Evolutionary conservation across 2,797 vertebrate species (phyloP).

Genomic region (Oryzias dopingdopingensis): DNA sequence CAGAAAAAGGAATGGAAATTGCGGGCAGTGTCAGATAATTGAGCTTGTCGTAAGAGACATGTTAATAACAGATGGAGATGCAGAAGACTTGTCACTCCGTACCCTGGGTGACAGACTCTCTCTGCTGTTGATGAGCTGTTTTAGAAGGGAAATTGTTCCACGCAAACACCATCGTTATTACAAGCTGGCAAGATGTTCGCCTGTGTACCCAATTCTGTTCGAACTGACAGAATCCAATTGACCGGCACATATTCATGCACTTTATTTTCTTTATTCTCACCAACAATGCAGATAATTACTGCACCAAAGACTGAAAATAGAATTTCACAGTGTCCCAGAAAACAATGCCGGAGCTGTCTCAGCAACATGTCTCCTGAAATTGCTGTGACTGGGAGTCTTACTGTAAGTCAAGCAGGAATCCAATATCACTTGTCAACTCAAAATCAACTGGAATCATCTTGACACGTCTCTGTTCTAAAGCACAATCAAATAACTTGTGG

Average conservation of each 20-base stretch:
- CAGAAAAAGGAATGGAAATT: conserved; percentile 87
- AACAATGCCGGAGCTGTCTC: conserved; percentile 82
- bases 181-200: conserved; percentile 80
- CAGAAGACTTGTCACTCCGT: conserved; percentile 84
- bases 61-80: conserved; percentile 86
- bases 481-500: conserved; percentile 25
- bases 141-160: conserved; percentile 86
- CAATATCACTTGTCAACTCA: conserved; percentile 60
- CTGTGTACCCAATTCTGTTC: conserved; percentile 84
- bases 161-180: conserved; percentile 85
- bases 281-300: conserved; percentile 88
- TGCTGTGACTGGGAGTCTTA: conserved; percentile 72
- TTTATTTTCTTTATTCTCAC: conserved; percentile 87
- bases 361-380: conserved; percentile 75
- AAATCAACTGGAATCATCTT: conserved; percentile 45
- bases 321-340: conserved; percentile 80
- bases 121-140: conserved; percentile 86
- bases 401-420: conserved; percentile 68
- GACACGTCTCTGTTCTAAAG: conserved; percentile 37
- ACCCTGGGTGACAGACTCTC: conserved; percentile 84
- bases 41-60: conserved; percentile 87
- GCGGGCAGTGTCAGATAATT: conserved; percentile 89
- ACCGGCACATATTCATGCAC: conserved; percentile 86
- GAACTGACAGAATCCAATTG: conserved; percentile 89
- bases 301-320: conserved; percentile 86